A percentile compares a stretch with the other conserved stretches of the same genome.
Evolutionary conservation across 2,888 invertebrate genomes (phyloP).

Genomic region (Pachycephus smyrnensis): DNA sequence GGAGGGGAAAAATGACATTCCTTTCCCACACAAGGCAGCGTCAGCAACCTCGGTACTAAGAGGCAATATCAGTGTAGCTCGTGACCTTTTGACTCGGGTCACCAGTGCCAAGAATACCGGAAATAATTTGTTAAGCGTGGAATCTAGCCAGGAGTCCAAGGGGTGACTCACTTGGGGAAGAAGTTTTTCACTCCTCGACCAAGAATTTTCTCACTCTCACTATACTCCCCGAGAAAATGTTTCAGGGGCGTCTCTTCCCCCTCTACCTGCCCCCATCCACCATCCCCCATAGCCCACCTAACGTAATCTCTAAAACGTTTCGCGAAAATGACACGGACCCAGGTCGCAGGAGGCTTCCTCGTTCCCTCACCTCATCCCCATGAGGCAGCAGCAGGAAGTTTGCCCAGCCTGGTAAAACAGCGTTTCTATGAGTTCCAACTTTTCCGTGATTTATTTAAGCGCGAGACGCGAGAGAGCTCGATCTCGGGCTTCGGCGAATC

Average conservation of each 20-base stretch:
- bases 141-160: neutral
- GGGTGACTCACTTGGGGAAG: neutral
- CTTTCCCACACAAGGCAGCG: neutral
- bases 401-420: neutral
- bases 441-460: neutral
- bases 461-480: neutral
- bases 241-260: neutral
- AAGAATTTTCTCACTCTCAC: neutral
- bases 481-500: neutral
- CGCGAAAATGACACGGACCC: neutral
- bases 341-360: neutral
- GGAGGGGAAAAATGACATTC: neutral
- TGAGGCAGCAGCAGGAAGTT: neutral
- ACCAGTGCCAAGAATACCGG: constrained; percentile 11
- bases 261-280: neutral
- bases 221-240: neutral
- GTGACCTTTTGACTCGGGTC: neutral
- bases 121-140: constrained; percentile 10
- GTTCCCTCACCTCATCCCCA: neutral
- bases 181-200: neutral
- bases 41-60: neutral
- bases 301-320: neutral
- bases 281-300: neutral
- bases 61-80: neutral
- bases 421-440: neutral